A percentile compares a stretch with the other conserved stretches of the same genome.
Evolutionary conservation across 2,113 vertebrate genomes (phyloP).

Genomic region (Naja naja): DNA sequence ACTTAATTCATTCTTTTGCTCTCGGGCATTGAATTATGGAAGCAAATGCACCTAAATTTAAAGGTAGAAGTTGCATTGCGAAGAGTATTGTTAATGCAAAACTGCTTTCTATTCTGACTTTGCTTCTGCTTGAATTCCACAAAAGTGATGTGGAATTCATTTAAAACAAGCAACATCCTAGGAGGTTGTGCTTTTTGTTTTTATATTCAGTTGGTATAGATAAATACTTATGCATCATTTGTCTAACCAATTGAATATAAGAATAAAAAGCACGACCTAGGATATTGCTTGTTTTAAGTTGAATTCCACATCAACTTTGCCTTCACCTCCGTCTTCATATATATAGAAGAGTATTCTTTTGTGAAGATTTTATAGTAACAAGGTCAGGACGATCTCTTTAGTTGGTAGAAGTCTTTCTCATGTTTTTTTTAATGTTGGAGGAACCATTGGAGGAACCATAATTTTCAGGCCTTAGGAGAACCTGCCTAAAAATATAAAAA

Average conservation of each 20-base stretch:
- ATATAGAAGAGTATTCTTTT: neutral
- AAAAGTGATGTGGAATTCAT: neutral
- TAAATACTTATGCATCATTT: neutral
- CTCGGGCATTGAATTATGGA: neutral
- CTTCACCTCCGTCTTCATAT: neutral
- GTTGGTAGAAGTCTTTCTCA: neutral
- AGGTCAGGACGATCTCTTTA: neutral
- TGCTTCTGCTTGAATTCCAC: neutral
- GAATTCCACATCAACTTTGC: neutral
- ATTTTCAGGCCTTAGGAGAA: neutral
- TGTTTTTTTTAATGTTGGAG: neutral
- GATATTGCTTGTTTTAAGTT: neutral
- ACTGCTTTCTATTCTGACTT: neutral
- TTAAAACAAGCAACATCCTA: neutral
- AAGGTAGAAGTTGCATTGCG: neutral
- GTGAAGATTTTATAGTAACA: neutral
- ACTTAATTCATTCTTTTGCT: neutral
- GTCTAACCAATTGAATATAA: neutral
- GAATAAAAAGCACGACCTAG: neutral
- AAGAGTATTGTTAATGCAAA: neutral
- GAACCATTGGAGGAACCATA: neutral
- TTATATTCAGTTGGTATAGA: neutral
- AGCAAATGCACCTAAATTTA: neutral
- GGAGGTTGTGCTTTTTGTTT: neutral
- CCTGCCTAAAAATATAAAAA: neutral